Percentiles rank a stretch among this genome's conserved stretches.
phyloP scores from a whole-genome alignment of 2,888 invertebrate genomes.

The Conchocele bisecta region DNA sequence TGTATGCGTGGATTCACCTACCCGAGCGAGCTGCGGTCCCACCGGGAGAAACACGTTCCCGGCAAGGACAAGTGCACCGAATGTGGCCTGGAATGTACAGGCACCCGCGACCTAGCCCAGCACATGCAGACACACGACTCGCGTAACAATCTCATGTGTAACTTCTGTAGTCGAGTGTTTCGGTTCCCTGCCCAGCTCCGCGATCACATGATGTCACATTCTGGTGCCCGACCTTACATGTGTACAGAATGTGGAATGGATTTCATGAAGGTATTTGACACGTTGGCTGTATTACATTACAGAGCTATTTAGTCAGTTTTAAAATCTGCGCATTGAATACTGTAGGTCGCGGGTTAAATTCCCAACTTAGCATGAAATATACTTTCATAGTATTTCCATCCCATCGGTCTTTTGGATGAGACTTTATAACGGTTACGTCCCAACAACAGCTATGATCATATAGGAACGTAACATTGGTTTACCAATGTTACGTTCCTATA shows the following conservation, averaged over 20 bases:
- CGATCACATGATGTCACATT: slow-evolving; percentile 81
- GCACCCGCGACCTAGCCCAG: slow-evolving; percentile 66
- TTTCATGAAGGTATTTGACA: slow-evolving; percentile 83
- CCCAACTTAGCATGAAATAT: too few relatives aligned
- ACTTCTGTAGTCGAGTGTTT: slow-evolving; percentile 76
- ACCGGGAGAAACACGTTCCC: slow-evolving; percentile 71
- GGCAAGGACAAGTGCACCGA: slow-evolving; percentile 71
- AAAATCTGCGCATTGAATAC: too few relatives aligned
- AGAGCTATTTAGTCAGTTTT: too few relatives aligned
- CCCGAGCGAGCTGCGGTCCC: slow-evolving; percentile 78
- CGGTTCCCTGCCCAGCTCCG: slow-evolving; percentile 82
- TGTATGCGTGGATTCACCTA: slow-evolving; percentile 80
- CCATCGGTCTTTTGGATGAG: too few relatives aligned
- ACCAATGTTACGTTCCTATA: too few relatives aligned
- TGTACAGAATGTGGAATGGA: slow-evolving; percentile 83
- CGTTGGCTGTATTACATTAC: too few relatives aligned
- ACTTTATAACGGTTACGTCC: too few relatives aligned
- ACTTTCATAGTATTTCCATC: too few relatives aligned
- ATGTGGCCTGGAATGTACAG: slow-evolving; percentile 72
- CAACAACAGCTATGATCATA: too few relatives aligned
- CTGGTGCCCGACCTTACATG: slow-evolving; percentile 79
- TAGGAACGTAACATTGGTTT: too few relatives aligned
- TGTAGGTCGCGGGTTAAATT: too few relatives aligned
- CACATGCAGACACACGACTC: slow-evolving; percentile 71
- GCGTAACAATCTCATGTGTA: slow-evolving; percentile 71